These are phyloP conservation scores for Sinonovacula constricta DNA, from an alignment of 1,140 invertebrate species.

Conservation along the genomic window DNA sequence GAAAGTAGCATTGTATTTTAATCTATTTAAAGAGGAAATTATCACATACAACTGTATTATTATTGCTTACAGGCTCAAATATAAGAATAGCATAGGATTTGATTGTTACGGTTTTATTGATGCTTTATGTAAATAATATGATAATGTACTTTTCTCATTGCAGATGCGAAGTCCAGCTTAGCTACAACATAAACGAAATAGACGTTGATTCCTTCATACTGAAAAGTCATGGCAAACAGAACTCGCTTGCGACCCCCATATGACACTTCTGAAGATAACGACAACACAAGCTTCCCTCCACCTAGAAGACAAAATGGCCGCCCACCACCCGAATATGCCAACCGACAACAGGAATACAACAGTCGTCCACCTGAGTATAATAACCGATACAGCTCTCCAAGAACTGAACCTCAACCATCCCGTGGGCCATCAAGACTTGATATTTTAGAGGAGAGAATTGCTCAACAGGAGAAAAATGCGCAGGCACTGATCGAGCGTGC, in stretches of 20 bases:
- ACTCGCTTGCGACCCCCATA: constrained; percentile 55
- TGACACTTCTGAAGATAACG: constrained; percentile 47
- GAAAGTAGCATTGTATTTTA: too few species aligned
- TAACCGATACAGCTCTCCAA: constrained; percentile 19
- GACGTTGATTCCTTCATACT: too few species aligned
- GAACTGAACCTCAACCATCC: not conserved
- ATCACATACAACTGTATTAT: too few species aligned
- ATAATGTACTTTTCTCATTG: too few species aligned
- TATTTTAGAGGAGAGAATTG: constrained; percentile 67
- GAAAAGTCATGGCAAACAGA: constrained; percentile 43
- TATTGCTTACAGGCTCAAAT: too few species aligned
- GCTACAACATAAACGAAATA: too few species aligned
- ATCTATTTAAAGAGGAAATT: too few species aligned
- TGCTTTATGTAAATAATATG: too few species aligned
- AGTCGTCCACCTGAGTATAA: too few species aligned
- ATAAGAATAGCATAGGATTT: too few species aligned
- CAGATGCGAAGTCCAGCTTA: too few species aligned
- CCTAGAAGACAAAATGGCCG: constrained; percentile 12
- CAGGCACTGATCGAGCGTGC: constrained; percentile 71
- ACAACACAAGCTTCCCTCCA: constrained; percentile 15
- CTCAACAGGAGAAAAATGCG: constrained; percentile 68
- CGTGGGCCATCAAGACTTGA: constrained; percentile 59
- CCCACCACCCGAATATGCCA: not conserved
- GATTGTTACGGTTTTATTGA: too few species aligned
- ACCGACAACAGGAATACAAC: constrained; percentile 11